These are phyloP conservation scores for Drosophila sechellia DNA, from an alignment of 1,140 invertebrate species.

Conservation along the genomic window DNA sequence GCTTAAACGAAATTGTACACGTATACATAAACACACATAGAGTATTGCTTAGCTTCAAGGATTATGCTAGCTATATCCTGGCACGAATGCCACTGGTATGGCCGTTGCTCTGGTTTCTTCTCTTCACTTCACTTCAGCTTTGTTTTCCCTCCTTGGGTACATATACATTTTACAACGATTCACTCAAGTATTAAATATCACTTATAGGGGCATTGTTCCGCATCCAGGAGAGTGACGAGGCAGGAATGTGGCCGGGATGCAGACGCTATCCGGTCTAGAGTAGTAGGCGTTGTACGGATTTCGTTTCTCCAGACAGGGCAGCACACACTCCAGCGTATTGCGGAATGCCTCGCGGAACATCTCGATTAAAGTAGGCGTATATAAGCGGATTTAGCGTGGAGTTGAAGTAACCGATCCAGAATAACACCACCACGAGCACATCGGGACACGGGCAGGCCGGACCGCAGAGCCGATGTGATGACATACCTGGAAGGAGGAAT, in stretches of 20 bases:
- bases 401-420: conserved; percentile 96
- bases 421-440: conserved; percentile 91
- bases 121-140: background rate
- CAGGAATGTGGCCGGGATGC: background rate
- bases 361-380: conserved; percentile 99
- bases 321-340: conserved; percentile 93
- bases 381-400: conserved; percentile 98
- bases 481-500: conserved; percentile 89
- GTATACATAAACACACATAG: conserved; percentile 64
- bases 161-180: conserved; percentile 25
- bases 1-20: conserved; percentile 59
- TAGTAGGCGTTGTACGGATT: conserved; percentile 86
- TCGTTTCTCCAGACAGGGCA: conserved; percentile 88
- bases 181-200: conserved; percentile 67
- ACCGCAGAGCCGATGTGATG: conserved; percentile 93
- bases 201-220: conserved; percentile 49
- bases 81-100: conserved; percentile 17
- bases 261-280: conserved; percentile 59
- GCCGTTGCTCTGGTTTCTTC: conserved; percentile 3
- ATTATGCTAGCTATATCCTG: conserved; percentile 51
- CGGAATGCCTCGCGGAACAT: conserved; percentile 98
- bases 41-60: conserved; percentile 75
- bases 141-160: conserved; percentile 20
- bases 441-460: conserved; percentile 92
- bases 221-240: conserved; percentile 13